Conservation (phyloP, 2,888 invertebrate species). For the Drosophila niveifrons region DNA sequence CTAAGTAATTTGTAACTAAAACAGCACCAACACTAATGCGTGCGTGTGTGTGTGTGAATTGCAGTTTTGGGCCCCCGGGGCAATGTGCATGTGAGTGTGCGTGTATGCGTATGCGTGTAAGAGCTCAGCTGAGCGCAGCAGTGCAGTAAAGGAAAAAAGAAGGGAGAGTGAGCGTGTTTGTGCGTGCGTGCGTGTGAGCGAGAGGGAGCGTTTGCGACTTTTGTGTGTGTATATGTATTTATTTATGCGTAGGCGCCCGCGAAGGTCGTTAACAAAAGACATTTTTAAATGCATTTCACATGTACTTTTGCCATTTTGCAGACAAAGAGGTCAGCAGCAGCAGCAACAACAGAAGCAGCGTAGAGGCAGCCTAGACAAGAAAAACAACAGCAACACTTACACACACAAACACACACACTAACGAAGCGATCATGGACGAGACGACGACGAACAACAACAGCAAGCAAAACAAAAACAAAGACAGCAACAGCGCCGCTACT, state of each 20-base stretch:
- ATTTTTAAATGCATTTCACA: conserved; percentile 21
- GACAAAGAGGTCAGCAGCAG: conserved; percentile 20
- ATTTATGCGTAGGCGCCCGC: conserved; percentile 14
- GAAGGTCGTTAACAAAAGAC: conserved; percentile 29
- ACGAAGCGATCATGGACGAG: conserved; percentile 26
- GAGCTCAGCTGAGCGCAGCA: conserved; percentile 4
- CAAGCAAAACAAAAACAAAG: conserved; percentile 3
- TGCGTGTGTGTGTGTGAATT: neutral
- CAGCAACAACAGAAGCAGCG: neutral
- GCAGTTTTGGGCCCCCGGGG: neutral
- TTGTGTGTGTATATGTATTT: neutral
- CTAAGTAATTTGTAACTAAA: conserved; percentile 11
- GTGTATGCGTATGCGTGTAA: conserved; percentile 4
- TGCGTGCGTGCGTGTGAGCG: neutral
- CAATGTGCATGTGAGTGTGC: conserved; percentile 4
- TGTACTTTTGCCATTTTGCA: conserved; percentile 11
- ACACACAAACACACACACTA: conserved; percentile 1
- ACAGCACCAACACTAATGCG: conserved; percentile 4
- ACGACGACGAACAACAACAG: conserved; percentile 16
- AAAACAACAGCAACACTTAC: conserved; percentile 7
- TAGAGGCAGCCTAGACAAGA: neutral
- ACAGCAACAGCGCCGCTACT: conserved; percentile 10
- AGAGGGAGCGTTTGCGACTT: neutral
- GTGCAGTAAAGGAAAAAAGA: neutral
- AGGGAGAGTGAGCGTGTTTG: neutral